Evolutionary conservation across 2,797 vertebrate genomes (phyloP), one percentile per base, ranked within the genome.

Genomic region (Enteromius unitaeniatus): DNA sequence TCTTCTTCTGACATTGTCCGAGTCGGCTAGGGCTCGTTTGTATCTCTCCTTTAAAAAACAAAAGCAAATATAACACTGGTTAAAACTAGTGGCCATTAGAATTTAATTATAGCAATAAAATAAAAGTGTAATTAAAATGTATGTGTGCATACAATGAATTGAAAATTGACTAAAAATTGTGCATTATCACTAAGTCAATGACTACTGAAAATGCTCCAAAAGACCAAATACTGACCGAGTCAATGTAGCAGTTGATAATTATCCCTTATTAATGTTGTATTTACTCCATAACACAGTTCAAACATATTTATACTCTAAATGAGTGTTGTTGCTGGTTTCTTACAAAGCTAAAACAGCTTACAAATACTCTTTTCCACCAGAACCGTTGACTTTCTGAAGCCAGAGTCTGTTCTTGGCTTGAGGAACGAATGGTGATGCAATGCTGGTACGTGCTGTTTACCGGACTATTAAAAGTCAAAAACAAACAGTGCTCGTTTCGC

Each of bases 1-100:
- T 86, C 94, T 93, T 87, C 93, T 94, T 40, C 95, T 92, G 84
- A 96, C 94, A 1, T 93, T 95, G 87, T 96, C 95, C 0, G 95
- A 95, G 75, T 96, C 95, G 7, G 95, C 93, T 58, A 95, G 4
- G 49, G 95, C 95, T 87, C 87, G 94, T 79, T 92, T 90, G 89
- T 96, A 96, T 14, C 92, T 91, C 81, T 95, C 93, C 96, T 97
- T 86, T n/a, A 88, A 89, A 76, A 17, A 23, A 92, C 86, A 85
- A 13, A 51, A 73, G 10, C 17, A 34, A 28, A 53, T 53, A 58
- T 13, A 40, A 37, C 1, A 3, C 6, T 49, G 23, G 28, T 58
- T 74, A 53, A 53, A 13, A 28, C 8, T 21, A 17, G 28, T 19
- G 42, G 14, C n/a, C 5, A 28, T 14, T 6, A 69, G 42, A 69